Evolutionary conservation across 1,140 invertebrate genomes (phyloP).

Genomic region (Sesamia nonagrioides): DNA sequence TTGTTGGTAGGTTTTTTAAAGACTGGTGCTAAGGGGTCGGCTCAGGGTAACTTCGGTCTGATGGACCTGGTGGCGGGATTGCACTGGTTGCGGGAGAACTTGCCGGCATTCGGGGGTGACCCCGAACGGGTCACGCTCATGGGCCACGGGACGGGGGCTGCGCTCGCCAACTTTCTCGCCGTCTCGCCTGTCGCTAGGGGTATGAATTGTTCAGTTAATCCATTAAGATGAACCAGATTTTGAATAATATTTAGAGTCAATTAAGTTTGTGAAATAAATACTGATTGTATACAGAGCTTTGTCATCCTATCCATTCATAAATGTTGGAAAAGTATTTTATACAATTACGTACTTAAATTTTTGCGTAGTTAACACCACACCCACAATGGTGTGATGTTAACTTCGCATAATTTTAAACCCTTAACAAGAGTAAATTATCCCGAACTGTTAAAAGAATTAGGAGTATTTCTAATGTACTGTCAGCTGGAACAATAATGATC

Average conservation of each 20-base stretch:
- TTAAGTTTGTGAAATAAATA: no score
- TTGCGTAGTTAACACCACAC: no score
- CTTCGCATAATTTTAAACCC: not conserved
- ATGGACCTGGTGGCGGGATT: conserved; percentile 98
- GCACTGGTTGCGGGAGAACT: conserved; percentile 97
- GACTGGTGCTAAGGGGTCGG: conserved; percentile 94
- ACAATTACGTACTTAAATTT: not conserved
- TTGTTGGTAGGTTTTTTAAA: conserved; percentile 93
- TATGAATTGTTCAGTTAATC: conserved; percentile 72
- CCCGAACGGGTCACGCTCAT: conserved; percentile 95
- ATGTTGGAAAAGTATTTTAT: no score
- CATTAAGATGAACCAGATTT: not conserved
- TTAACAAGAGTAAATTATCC: conserved; percentile 5
- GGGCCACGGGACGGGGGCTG: conserved; percentile 97
- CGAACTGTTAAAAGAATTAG: conserved; percentile 25
- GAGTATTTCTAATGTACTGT: conserved; percentile 52
- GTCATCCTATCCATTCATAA: no score
- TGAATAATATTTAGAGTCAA: no score
- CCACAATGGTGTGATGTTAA: no score
- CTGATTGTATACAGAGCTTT: no score
- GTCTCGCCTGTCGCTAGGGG: conserved; percentile 98
- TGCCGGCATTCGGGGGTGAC: conserved; percentile 96
- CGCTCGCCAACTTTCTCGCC: conserved; percentile 96
- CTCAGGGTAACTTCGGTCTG: conserved; percentile 97
- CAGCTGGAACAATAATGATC: conserved; percentile 52